phyloP scores from a whole-genome alignment of 2,113 vertebrate species.

The Crypturellus undulatus region DNA sequence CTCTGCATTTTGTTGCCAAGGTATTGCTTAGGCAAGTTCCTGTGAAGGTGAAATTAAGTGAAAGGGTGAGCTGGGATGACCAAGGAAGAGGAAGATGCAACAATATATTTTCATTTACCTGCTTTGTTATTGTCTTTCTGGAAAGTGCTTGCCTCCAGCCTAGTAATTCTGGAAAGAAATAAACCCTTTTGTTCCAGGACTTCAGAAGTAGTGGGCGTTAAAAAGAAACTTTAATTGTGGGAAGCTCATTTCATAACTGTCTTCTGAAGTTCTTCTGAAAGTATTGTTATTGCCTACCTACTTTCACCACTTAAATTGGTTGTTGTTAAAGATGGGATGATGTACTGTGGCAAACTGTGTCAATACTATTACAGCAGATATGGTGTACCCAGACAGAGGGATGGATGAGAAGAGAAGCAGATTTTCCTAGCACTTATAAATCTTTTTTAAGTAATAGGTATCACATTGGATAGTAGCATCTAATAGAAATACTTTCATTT shows the following conservation, averaged over 20 bases:
- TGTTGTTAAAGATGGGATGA: neutral
- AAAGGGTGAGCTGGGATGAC: neutral
- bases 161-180: neutral
- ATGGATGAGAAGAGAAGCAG: neutral
- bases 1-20: neutral
- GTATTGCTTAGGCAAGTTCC: neutral
- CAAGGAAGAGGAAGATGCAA: neutral
- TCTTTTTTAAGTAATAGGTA: neutral
- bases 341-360: neutral
- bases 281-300: neutral
- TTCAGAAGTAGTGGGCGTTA: neutral
- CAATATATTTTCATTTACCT: neutral
- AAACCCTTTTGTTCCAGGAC: neutral
- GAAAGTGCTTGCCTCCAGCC: neutral
- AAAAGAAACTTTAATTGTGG: neutral
- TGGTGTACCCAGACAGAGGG: neutral
- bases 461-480: neutral
- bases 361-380: neutral
- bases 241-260: neutral
- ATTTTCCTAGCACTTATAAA: neutral
- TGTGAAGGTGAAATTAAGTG: neutral
- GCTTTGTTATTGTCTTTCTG: neutral
- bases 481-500: conserved; percentile 5
- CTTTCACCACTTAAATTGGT: neutral
- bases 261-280: neutral